Base-by-base conservation (phyloP, 2,113 vertebrate genomes). In the Tor tambroides region DNA sequence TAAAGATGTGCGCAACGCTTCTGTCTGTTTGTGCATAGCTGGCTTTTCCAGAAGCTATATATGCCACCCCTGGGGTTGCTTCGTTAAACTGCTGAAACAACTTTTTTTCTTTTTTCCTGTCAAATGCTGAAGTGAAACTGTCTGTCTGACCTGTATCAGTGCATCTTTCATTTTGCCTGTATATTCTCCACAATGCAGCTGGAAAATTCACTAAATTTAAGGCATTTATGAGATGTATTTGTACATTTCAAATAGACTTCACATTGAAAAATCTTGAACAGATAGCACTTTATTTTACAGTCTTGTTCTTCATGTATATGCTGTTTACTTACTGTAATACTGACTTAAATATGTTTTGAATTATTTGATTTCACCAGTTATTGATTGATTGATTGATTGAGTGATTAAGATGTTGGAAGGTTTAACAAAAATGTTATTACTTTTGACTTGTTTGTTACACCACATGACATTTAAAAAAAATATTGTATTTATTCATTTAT, bases 81-180 rank as follows among this genome's bases (percentile, higher is more conserved):
- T 63, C 77, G 77, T 75, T 84, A 91, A 91, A 91, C 56, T 17
- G 91, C 90, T 92, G 91, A 92, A 87, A 85, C 84, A 2, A 80
- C 86, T 65, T 59, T 23, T 81, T 87, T 87, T 28, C 41, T 76
- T 30, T 54, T 51, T 78, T 78, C 30, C 56, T 72, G 41, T 49
- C 84, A 38, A 51, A 86, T 83, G 84, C 86, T 63, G 72, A 89
- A 89, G 85, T 87, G 89, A 91, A 92, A 92, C 75, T 61, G 21
- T 43, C 61, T 87, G 84, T 67, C 76, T 87, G 32, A n/a, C 59
- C 51, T 77, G 35, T 88, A 71, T 87, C 61, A 87, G 86, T 84
- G 72, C 84, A n/a, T 77, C 10, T 75, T 59, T 43, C 23, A 15
- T 1, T 46, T 21, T 83, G 2, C 59, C 46, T 72, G 10, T 67